Evolutionary conservation across 2,888 invertebrate species (phyloP), one percentile per base, ranked within the genome.

Genomic region (Mythimna vitellina): DNA sequence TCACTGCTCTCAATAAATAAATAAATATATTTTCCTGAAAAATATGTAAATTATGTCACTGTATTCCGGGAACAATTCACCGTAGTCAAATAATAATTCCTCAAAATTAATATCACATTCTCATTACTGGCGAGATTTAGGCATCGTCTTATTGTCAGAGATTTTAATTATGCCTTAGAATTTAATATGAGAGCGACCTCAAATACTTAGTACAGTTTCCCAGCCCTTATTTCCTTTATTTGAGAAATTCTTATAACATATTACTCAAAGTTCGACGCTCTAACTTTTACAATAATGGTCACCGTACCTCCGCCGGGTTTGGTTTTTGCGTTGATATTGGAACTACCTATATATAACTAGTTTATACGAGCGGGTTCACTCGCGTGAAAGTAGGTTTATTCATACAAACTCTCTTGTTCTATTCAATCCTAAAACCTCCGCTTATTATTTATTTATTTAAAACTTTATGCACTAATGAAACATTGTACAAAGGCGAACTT

Each of bases 101-200:
- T 29, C 61, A 54, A 69, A 84, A 65, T 81, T 71, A 70, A 70
- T 76, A 76, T 70, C 12, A 82, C 38, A 29, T 72, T 76, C 57
- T 71, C 54, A 79, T 76, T 57, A 73, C 42, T 46, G 3, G 25
- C 65, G 70, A 65, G 42, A 72, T 74, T 67, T 61, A 25, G 57
- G 25, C 62, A 29, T 17, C 62, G 38, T 68, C 57, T 58, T 80
- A 77, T 73, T 74, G 63, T n/a, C 56, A 73, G 60, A 63, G 22
- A 83, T 76, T 81, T 81, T 84, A 81, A 84, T 84, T 86, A 81
- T 60, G 63, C 25, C 35, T 38, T 74, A 84, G 71, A 86, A 81
- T 86, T 86, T 84, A 78, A 84, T 84, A 86, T 76, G 56, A n/a
- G 60, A 53, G 60, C 61, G 56, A 75, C 84, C 86, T 81, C 82